These are phyloP conservation scores for Chydorus sphaericus DNA, from an alignment of 2,888 invertebrate genomes.

Conservation along the genomic window DNA sequence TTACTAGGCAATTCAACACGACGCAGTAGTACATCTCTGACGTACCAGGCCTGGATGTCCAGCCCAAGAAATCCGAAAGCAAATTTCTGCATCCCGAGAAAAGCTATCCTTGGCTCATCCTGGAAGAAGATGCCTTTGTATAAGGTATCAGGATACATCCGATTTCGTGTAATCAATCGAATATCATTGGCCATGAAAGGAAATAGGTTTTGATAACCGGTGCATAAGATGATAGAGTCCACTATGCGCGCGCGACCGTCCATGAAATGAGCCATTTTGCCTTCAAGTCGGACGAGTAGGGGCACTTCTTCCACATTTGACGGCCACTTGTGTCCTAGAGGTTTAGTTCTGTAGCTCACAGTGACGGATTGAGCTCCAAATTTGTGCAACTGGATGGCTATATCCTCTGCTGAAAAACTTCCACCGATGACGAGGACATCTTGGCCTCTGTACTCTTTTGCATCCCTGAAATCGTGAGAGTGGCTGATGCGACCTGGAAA, in stretches of 20 bases:
- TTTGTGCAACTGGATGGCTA: not conserved
- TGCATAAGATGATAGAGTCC: not conserved
- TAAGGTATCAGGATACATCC: not conserved
- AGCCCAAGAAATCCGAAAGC: not conserved
- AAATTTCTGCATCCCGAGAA: not conserved
- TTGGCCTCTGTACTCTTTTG: not conserved
- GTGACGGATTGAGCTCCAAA: not conserved
- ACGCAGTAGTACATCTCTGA: not conserved
- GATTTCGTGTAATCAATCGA: not conserved
- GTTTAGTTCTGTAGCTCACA: not conserved
- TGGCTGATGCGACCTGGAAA: not conserved
- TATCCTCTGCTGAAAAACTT: not conserved
- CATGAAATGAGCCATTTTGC: not conserved
- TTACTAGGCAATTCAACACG: not conserved
- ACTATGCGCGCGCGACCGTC: not conserved
- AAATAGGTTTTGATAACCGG: not conserved
- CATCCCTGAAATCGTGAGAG: not conserved
- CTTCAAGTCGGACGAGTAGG: not conserved
- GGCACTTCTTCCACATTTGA: not conserved
- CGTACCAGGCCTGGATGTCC: not conserved
- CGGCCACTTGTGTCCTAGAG: not conserved
- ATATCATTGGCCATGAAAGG: not conserved
- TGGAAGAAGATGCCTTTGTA: not conserved
- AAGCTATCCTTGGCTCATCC: not conserved
- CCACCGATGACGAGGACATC: not conserved